A percentile compares a stretch with the other conserved stretches of the same genome.
Evolutionary conservation across 2,797 vertebrate genomes (phyloP).

Genomic region (Takifugu ocellatus): DNA sequence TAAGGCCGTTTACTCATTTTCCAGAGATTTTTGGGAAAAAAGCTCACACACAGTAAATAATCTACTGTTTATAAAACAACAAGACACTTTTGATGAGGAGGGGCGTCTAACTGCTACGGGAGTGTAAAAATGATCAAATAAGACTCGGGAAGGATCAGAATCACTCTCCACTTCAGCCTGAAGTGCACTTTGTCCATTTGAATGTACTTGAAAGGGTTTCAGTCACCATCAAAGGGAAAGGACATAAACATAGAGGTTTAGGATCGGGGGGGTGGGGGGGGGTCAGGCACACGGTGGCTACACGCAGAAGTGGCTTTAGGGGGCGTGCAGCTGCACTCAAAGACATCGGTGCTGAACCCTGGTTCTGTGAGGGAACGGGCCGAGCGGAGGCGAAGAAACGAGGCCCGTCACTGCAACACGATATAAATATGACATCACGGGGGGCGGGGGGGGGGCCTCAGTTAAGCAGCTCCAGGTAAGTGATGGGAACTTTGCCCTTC

Average conservation of each 20-base stretch:
- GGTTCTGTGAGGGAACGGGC: conserved; percentile 10
- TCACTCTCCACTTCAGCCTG: conserved; percentile 21
- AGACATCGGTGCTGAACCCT: conserved; percentile 8
- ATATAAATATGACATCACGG: conserved; percentile 58
- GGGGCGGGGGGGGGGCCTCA: conserved; percentile 55
- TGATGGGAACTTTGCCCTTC: conserved; percentile 98
- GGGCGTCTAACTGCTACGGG: conserved; percentile 20
- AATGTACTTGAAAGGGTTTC: conserved; percentile 39
- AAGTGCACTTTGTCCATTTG: conserved; percentile 42
- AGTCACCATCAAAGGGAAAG: conserved; percentile 80
- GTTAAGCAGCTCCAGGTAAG: conserved; percentile 98
- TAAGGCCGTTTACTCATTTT: conserved; percentile 1
- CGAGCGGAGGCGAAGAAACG: conserved; percentile 24
- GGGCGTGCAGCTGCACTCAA: conserved; percentile 74
- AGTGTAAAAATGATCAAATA: conserved; percentile 36
- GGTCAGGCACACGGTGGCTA: conserved; percentile 72
- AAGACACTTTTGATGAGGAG: conserved; percentile 10
- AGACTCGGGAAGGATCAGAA: conserved; percentile 35
- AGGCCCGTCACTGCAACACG: conserved; percentile 35
- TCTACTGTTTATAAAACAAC: conserved; percentile 14
- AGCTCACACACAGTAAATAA: conserved; percentile 16
- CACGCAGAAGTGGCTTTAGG: conserved; percentile 73
- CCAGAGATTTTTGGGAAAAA: conserved; percentile 7
- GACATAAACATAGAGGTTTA: conserved; percentile 41
- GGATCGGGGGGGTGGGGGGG: conserved; percentile 43